These are phyloP conservation scores for Macropodus opercularis DNA, from an alignment of 2,797 vertebrate species.

Conservation along the genomic window DNA sequence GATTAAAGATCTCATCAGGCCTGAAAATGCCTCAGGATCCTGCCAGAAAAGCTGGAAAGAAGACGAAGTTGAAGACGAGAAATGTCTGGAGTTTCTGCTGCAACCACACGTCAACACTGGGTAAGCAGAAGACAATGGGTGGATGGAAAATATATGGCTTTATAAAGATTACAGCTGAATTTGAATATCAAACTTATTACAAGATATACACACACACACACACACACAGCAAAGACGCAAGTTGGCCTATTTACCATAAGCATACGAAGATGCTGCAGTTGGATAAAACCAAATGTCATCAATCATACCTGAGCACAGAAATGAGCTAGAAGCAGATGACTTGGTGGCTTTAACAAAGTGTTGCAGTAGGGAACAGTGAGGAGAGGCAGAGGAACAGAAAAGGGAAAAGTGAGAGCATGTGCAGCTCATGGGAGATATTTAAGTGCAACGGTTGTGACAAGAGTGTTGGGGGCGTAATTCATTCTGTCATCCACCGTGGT, in stretches of 20 bases:
- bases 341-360: constrained; percentile 36
- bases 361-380: not conserved
- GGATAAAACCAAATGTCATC: constrained; percentile 40
- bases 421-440: constrained; percentile 61
- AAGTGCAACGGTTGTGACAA: constrained; percentile 61
- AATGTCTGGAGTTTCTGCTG: too few relatives aligned
- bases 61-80: too few relatives aligned
- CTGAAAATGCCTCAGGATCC: too few relatives aligned
- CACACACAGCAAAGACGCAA: not conserved
- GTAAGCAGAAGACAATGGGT: too few relatives aligned
- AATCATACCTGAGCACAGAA: constrained; percentile 34
- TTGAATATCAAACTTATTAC: too few relatives aligned
- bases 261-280: constrained; percentile 17
- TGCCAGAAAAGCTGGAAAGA: too few relatives aligned
- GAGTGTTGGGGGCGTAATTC: constrained; percentile 70
- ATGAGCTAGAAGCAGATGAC: constrained; percentile 25
- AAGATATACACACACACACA: too few relatives aligned
- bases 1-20: too few relatives aligned
- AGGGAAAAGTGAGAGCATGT: constrained; percentile 32
- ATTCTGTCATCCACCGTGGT: constrained; percentile 59
- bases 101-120: too few relatives aligned
- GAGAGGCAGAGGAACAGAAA: constrained; percentile 21
- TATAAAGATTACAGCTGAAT: too few relatives aligned
- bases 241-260: not conserved
- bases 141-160: too few relatives aligned